These are phyloP conservation scores for Vanacampus margaritifer DNA, from an alignment of 2,113 vertebrate species.

Conservation along the genomic window DNA sequence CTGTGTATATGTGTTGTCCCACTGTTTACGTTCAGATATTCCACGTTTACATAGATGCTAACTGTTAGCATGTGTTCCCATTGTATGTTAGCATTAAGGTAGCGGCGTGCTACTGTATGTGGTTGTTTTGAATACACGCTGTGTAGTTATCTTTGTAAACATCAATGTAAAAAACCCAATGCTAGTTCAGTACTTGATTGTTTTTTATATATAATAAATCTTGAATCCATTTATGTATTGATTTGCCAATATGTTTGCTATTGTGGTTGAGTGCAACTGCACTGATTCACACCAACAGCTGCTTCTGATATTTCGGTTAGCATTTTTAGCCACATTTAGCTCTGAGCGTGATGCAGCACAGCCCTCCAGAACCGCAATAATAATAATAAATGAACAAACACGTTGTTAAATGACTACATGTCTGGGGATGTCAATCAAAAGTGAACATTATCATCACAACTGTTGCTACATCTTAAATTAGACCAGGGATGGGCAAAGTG, in stretches of 20 bases:
- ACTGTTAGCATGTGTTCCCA: no score
- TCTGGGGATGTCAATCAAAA: neutral
- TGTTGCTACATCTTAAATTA: neutral
- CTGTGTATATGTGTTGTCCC: no score
- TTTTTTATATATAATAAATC: no score
- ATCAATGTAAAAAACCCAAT: no score
- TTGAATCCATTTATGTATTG: neutral
- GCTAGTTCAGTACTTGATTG: no score
- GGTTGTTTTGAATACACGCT: no score
- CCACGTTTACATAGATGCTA: no score
- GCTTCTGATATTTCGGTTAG: neutral
- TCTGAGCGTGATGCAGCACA: neutral
- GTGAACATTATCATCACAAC: neutral
- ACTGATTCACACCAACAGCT: neutral
- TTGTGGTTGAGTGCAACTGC: neutral
- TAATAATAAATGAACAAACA: neutral
- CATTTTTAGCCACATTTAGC: constrained; percentile 3
- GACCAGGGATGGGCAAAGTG: neutral
- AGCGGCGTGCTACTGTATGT: no score
- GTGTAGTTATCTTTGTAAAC: no score
- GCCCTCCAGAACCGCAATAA: neutral
- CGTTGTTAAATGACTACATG: neutral
- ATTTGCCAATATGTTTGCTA: neutral
- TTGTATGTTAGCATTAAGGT: no score
- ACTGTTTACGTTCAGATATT: no score